These are phyloP conservation scores for Plestiodon gilberti DNA, from an alignment of 2,113 vertebrate species.

Conservation along the genomic window DNA sequence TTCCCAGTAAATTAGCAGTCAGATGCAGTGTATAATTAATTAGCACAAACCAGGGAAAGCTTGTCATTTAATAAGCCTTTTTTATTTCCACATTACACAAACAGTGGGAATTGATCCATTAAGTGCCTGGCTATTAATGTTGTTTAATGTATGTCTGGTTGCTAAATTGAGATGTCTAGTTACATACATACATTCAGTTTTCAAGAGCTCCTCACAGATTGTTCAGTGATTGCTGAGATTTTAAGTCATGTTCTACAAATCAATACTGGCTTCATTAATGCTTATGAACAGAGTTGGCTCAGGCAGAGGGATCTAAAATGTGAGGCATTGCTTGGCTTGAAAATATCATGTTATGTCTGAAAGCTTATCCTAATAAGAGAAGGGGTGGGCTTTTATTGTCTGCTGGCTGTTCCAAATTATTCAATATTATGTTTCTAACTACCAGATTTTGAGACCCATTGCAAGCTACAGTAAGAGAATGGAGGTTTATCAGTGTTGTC, in stretches of 20 bases:
- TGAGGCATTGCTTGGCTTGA: conserved; percentile 20
- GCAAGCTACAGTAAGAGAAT: conserved; percentile 32
- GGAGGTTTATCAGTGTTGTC: background rate
- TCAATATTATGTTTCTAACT: conserved; percentile 63
- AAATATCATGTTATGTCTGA: conserved; percentile 35
- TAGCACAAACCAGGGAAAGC: conserved; percentile 92
- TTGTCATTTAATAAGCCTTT: conserved; percentile 96
- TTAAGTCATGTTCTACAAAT: conserved; percentile 77
- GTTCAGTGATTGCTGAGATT: conserved; percentile 78
- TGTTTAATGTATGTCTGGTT: conserved; percentile 91
- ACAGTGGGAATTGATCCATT: conserved; percentile 94
- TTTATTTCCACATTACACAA: conserved; percentile 89
- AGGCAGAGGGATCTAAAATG: conserved; percentile 46
- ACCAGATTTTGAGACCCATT: conserved; percentile 48
- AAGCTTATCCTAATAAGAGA: conserved; percentile 13
- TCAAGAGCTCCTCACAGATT: conserved; percentile 78
- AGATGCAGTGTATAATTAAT: conserved; percentile 91
- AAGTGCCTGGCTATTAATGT: conserved; percentile 90
- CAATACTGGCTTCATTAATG: conserved; percentile 78
- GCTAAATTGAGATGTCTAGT: conserved; percentile 88
- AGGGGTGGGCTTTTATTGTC: background rate
- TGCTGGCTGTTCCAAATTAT: conserved; percentile 42
- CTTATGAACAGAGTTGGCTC: conserved; percentile 67
- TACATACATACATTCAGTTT: conserved; percentile 78
- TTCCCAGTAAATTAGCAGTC: conserved; percentile 93